Conservation (phyloP, 1,140 invertebrate species). For the Acromyrmex echinatior region DNA sequence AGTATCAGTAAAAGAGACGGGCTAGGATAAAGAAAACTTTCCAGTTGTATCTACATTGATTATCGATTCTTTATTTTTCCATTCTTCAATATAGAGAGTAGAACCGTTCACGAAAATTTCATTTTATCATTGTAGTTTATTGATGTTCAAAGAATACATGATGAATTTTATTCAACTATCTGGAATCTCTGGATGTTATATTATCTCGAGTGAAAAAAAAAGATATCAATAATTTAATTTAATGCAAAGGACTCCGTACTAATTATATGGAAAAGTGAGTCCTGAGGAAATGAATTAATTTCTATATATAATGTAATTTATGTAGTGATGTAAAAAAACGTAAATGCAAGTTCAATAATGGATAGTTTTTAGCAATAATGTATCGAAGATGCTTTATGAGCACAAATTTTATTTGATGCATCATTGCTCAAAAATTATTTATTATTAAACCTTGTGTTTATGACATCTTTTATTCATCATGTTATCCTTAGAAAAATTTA, state of each 20-base stretch:
- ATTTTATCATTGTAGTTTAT: neutral
- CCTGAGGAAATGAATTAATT: too few species aligned
- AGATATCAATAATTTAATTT: neutral
- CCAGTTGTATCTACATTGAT: neutral
- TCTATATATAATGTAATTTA: too few species aligned
- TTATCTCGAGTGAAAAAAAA: neutral
- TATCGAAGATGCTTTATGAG: too few species aligned
- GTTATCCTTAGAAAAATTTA: too few species aligned
- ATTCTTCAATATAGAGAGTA: neutral
- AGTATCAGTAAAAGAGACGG: conserved; percentile 24
- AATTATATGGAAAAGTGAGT: too few species aligned
- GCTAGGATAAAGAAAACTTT: conserved; percentile 24
- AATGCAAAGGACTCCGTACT: neutral
- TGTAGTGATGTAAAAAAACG: too few species aligned
- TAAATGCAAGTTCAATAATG: too few species aligned
- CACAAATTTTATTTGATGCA: too few species aligned
- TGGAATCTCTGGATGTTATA: neutral
- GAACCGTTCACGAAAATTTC: neutral
- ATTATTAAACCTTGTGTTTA: too few species aligned
- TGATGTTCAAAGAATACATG: neutral
- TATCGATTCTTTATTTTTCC: conserved; percentile 13
- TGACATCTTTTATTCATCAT: too few species aligned
- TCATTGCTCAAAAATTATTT: too few species aligned
- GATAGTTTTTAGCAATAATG: too few species aligned
- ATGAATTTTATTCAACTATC: neutral